A percentile compares a stretch with the other conserved stretches of the same genome.
phyloP scores from a whole-genome alignment of 2,888 invertebrate genomes.

The Epirrhoe alternata region DNA sequence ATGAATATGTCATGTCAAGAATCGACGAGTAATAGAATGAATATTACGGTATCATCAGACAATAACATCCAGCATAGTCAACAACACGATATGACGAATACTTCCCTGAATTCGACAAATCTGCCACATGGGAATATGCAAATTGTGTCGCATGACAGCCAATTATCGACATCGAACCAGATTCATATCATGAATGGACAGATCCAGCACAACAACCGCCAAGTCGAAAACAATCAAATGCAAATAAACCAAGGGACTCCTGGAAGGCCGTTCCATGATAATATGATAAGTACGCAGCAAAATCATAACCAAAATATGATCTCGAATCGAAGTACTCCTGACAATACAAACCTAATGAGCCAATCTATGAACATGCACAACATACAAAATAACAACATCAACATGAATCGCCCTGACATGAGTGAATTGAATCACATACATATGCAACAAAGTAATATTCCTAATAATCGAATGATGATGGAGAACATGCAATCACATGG shows the following conservation, averaged over 20 bases:
- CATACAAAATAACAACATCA: constrained; percentile 68
- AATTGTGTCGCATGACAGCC: constrained; percentile 72
- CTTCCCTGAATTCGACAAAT: constrained; percentile 63
- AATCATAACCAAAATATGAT: constrained; percentile 71
- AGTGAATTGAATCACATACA: constrained; percentile 78
- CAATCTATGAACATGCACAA: constrained; percentile 77
- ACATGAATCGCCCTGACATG: constrained; percentile 68
- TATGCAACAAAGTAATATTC: constrained; percentile 76
- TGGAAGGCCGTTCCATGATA: constrained; percentile 73
- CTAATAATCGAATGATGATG: constrained; percentile 78
- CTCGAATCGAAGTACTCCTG: constrained; percentile 71
- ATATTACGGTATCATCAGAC: constrained; percentile 65
- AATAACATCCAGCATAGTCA: constrained; percentile 66
- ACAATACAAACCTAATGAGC: constrained; percentile 69
- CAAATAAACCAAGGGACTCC: constrained; percentile 65
- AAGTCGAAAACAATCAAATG: constrained; percentile 70
- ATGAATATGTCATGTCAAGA: constrained; percentile 78
- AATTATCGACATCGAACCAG: constrained; percentile 69
- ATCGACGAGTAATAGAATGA: constrained; percentile 68
- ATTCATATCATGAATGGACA: constrained; percentile 82
- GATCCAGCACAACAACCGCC: constrained; percentile 76
- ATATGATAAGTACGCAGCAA: constrained; percentile 66
- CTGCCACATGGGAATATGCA: constrained; percentile 75
- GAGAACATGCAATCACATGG: constrained; percentile 76
- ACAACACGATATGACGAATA: constrained; percentile 67